Evolutionary conservation across 1,140 invertebrate species (phyloP).

Genomic region (Triops cancriformis): DNA sequence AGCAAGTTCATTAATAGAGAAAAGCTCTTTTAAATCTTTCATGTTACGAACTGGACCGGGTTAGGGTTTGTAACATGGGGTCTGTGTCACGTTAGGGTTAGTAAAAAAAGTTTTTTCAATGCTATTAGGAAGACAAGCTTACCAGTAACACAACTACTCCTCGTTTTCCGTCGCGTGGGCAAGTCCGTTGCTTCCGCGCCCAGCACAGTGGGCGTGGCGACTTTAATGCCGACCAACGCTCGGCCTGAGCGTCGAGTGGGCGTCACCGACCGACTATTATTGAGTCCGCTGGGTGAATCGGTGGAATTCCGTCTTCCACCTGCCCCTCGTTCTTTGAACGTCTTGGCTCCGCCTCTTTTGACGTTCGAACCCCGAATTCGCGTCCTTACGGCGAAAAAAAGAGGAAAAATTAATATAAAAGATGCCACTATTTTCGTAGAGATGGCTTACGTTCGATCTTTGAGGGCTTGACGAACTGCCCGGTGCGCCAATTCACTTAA

Average conservation of each 20-base stretch:
- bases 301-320: background rate
- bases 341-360: background rate
- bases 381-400: conserved; percentile 31
- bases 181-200: background rate
- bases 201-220: background rate
- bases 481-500: conserved; percentile 52
- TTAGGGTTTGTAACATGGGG: too few species aligned
- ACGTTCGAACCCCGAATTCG: conserved; percentile 18
- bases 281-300: conserved; percentile 15
- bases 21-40: too few species aligned
- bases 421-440: conserved; percentile 41
- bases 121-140: background rate
- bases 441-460: conserved; percentile 47
- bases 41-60: too few species aligned
- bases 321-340: background rate
- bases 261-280: conserved; percentile 21
- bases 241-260: conserved; percentile 16
- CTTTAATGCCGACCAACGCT: conserved; percentile 15
- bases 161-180: conserved; percentile 23
- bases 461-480: background rate
- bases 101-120: too few species aligned
- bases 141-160: conserved; percentile 26
- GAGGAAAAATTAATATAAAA: conserved; percentile 21
- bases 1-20: background rate
- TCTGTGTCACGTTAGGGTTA: too few species aligned